Conservation (phyloP, 1,140 invertebrate species). For the Trichogramma pretiosum region DNA sequence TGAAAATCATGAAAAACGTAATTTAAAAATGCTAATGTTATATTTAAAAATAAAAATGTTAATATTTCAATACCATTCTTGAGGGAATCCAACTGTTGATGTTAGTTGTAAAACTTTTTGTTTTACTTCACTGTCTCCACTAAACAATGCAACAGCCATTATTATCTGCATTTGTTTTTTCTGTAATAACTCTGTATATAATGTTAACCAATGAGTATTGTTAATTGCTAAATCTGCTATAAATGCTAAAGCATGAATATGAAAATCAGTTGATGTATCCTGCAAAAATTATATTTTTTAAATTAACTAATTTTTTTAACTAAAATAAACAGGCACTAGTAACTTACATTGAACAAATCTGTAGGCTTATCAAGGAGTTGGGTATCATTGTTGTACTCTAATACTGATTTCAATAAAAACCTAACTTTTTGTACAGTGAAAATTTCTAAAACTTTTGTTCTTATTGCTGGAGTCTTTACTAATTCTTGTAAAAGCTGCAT, state of each 20-base stretch:
- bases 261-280: slow-evolving; percentile 38
- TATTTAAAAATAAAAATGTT: slow-evolving; percentile 1
- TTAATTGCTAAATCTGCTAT: slow-evolving; percentile 41
- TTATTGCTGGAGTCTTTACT: slow-evolving; percentile 32
- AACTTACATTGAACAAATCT: slow-evolving; percentile 31
- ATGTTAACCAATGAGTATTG: slow-evolving; percentile 40
- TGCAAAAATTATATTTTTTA: slow-evolving; percentile 22
- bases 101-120: slow-evolving; percentile 43
- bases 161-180: slow-evolving; percentile 46
- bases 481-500: slow-evolving; percentile 46
- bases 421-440: slow-evolving; percentile 34
- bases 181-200: slow-evolving; percentile 41
- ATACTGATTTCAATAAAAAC: slow-evolving; percentile 27
- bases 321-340: background rate
- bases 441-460: slow-evolving; percentile 32
- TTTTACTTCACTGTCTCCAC: slow-evolving; percentile 41
- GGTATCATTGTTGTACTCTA: slow-evolving; percentile 24
- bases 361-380: slow-evolving; percentile 20
- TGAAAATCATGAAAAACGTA: background rate
- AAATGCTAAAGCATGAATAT: slow-evolving; percentile 42
- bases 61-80: slow-evolving; percentile 31
- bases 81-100: slow-evolving; percentile 38
- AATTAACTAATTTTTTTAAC: background rate
- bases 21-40: background rate
- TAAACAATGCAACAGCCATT: slow-evolving; percentile 46